A percentile compares a stretch with the other conserved stretches of the same genome.
These are phyloP conservation scores for Oreortyx pictus DNA, from an alignment of 2,797 vertebrate genomes.

Conservation along the genomic window DNA sequence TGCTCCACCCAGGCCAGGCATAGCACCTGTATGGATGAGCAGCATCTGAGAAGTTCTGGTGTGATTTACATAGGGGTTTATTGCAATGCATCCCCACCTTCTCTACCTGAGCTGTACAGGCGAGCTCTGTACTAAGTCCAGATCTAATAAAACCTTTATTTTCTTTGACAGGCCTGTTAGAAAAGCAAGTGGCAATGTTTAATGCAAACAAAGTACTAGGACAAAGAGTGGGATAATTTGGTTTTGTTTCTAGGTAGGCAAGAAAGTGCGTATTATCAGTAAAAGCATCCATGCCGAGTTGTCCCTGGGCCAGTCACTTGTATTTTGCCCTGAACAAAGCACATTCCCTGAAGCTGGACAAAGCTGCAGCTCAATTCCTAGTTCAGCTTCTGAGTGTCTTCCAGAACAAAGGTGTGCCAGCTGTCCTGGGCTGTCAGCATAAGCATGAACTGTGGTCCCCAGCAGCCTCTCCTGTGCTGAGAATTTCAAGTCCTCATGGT, in stretches of 20 bases:
- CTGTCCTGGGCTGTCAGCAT: background rate
- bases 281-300: background rate
- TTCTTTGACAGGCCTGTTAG: slow-evolving; percentile 46
- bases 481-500: background rate
- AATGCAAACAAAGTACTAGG: slow-evolving; percentile 41
- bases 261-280: slow-evolving; percentile 21
- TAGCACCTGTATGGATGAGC: background rate
- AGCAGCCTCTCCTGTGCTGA: background rate
- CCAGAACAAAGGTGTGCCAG: background rate
- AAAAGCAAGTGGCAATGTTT: slow-evolving; percentile 32
- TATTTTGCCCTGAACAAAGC: background rate
- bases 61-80: slow-evolving; percentile 34
- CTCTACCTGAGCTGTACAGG: background rate
- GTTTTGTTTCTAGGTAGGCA: slow-evolving; percentile 24
- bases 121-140: slow-evolving; percentile 31
- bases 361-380: background rate
- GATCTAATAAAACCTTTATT: slow-evolving; percentile 57
- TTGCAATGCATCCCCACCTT: slow-evolving; percentile 18
- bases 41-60: background rate
- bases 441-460: background rate
- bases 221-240: slow-evolving; percentile 28
- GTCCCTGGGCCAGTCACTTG: background rate
- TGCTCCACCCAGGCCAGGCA: background rate
- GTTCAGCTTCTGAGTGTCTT: background rate
- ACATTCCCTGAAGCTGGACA: background rate